Base-by-base conservation (phyloP, 2,797 vertebrate species). In the Danio albolineatus region DNA sequence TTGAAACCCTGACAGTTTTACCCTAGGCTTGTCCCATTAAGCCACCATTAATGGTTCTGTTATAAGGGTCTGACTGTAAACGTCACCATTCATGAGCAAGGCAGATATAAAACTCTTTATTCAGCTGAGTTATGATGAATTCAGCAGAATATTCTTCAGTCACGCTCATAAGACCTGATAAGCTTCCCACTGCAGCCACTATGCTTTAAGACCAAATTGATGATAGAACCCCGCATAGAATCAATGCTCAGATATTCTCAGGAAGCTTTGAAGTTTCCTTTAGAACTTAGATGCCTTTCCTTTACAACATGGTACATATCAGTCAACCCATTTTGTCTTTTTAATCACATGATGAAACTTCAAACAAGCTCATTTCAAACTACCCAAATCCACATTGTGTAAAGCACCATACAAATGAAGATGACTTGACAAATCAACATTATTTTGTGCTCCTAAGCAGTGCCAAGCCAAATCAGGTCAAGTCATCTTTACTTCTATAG, bases 51-150 rank as follows among this genome's bases (percentile, higher is more conserved):
- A 71, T 41, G 46, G 5, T 17, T 79, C 67, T 44, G 62, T 72
- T 43, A 60, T 78, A 60, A 61, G 14, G 4, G 41, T 54, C 44
- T 71, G 57, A 62, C 56, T 72, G 57, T 79, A 79, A 78, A 48
- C 13, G 13, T 6, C 54, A 19, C 12, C 44, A 77, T 69, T 78
- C 36, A 78, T 21, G n/a, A 60, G 36, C 5, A 60, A n/a, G 17
- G 28, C 44, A 39, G 19, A 77, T 49, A 41, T 28, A 16, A 39
- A 69, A 48, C 0, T 4, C 54, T n/a, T n/a, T 41, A 38, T 9
- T 56, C 10, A 4, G 14, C 13, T 6, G 17, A 46, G 53, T 14
- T 48, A 19, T 38, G 38, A 44, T 43, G 53, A 54, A 67, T 69
- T 39, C 44, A 19, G n/a, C 5, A 0, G 64, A 41, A 49, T 59